Base-by-base conservation (phyloP, 2,113 vertebrate genomes). In the Nyctereutes procyonoides region DNA sequence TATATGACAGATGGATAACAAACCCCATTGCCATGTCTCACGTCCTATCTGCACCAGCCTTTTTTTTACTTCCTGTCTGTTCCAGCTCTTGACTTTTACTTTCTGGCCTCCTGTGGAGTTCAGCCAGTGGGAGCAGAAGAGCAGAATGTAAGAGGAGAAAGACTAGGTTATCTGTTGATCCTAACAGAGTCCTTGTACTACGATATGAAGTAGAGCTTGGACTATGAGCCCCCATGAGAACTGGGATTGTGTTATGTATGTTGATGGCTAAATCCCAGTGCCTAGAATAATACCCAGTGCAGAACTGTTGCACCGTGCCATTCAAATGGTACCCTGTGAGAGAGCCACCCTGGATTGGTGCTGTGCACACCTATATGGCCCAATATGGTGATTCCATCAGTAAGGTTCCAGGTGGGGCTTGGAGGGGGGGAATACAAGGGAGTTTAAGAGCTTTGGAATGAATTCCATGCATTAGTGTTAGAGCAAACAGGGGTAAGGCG, bases 301-400 rank as follows among this genome's bases (percentile, higher is more conserved):
- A 2, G 19, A 69, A 38, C 8, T 3, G 8, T 1, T 3, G 12
- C 0, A 3, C n/a, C 2, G 3, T 0, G 2, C 1, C 26, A 0
- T 58, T 77, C 48, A 62, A n/a, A 65, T 26, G 32, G 22, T 19
- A 2, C 30, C 9, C 8, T 1, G 1, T 2, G 11, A 5, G 58
- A 43, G 35, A 67, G 32, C 12, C 11, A 8, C 63, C 20, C 55
- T 43, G 10, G 8, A 16, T 53, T 28, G 69, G 67, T 30, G 20
- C 38, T 43, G 7, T 0, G 2, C 1, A 17, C 6, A 56, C 32
- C n/a, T 20, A 2, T 20, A 12, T 30, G 86, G 48, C 26, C 55
- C 26, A 26, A 20, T 1, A 38, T 4, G n/a, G 53, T 20, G n/a
- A 32, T 7, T 60, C 71, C 3, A 14, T 79, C 35, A 16, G 9